Evolutionary conservation across 2,113 vertebrate species (phyloP).

Genomic region (Gymnorhina tibicen): DNA sequence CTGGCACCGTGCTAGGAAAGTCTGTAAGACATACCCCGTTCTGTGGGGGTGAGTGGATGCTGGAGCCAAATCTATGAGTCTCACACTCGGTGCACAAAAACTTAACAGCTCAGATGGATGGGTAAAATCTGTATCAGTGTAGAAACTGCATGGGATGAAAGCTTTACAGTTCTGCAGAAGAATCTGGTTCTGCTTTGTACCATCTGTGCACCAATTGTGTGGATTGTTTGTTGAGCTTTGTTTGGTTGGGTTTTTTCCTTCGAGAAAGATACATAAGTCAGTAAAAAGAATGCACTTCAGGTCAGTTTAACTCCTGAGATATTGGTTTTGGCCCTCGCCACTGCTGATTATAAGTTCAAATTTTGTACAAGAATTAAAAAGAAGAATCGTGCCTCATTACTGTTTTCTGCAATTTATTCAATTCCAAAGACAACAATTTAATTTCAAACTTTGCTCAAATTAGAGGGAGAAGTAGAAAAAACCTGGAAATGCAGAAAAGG

Average conservation of each 20-base stretch:
- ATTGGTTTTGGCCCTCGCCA: background rate
- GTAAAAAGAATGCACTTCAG: background rate
- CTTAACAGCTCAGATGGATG: conserved; percentile 66
- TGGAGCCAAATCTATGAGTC: conserved; percentile 62
- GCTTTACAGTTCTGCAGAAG: conserved; percentile 47
- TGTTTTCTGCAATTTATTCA: background rate
- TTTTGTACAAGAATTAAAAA: background rate
- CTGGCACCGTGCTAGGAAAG: conserved; percentile 16
- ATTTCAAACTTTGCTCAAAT: background rate
- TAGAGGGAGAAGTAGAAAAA: background rate
- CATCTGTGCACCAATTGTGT: conserved; percentile 56
- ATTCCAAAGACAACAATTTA: background rate
- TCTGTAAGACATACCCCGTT: conserved; percentile 37
- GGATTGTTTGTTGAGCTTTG: conserved; percentile 44
- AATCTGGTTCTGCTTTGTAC: conserved; percentile 51
- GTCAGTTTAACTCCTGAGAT: background rate
- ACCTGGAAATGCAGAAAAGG: background rate
- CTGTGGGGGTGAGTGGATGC: conserved; percentile 31
- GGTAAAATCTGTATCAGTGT: conserved; percentile 32
- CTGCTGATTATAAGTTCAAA: background rate
- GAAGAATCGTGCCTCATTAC: background rate
- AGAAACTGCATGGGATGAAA: conserved; percentile 41
- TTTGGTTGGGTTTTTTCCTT: conserved; percentile 27
- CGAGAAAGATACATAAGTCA: background rate
- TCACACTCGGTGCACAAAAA: conserved; percentile 42